Percentiles rank a stretch among this genome's conserved stretches.
These are phyloP conservation scores for Tachina grossa DNA, from an alignment of 2,888 invertebrate species.

Conservation along the genomic window DNA sequence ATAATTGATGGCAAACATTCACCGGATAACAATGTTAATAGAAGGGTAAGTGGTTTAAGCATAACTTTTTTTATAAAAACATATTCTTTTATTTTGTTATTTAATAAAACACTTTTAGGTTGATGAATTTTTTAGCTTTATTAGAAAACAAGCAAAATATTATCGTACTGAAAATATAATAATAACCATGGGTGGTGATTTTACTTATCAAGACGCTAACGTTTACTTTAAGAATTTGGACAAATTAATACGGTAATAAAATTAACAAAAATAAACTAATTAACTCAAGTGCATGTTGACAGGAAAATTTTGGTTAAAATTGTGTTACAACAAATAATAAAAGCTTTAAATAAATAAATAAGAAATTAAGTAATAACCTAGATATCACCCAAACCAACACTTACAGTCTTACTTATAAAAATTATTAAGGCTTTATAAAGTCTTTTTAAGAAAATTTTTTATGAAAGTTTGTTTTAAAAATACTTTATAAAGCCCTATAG, in stretches of 20 bases:
- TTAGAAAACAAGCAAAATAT: conserved; percentile 84
- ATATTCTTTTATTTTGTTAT: conserved; percentile 84
- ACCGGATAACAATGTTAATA: conserved; percentile 92
- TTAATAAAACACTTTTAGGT: conserved; percentile 72
- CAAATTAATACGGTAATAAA: conserved; percentile 87
- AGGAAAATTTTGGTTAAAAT: conserved; percentile 61
- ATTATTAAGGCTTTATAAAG: no score
- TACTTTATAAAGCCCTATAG: no score
- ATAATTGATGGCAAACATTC: conserved; percentile 92
- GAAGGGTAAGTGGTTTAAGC: conserved; percentile 85
- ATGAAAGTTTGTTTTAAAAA: no score
- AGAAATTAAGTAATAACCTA: no score
- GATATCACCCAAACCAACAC: no score
- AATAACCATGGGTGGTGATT: conserved; percentile 96
- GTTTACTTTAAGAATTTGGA: conserved; percentile 93
- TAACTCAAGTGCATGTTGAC: conserved; percentile 36
- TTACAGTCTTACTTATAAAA: no score
- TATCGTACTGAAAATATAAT: conserved; percentile 90
- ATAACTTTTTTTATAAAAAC: not conserved
- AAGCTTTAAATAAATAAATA: no score
- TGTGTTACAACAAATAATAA: no score
- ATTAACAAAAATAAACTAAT: not conserved
- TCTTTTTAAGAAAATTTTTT: no score
- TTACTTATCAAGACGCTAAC: conserved; percentile 92
- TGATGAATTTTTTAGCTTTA: conserved; percentile 85